Base-by-base conservation (phyloP, 2,113 vertebrate species). In the Chamaea fasciata region DNA sequence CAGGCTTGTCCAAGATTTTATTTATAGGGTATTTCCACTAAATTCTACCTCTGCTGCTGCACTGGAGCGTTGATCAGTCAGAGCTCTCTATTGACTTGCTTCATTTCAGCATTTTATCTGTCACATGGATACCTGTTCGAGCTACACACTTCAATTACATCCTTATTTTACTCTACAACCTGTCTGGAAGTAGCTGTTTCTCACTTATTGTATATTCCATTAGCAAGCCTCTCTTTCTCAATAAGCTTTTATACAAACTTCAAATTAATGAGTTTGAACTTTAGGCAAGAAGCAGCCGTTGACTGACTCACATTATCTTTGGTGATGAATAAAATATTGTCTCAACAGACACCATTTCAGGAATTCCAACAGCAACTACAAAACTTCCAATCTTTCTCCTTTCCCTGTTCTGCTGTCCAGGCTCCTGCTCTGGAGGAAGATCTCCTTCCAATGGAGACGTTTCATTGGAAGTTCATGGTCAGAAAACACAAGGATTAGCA, bases 231-330 rank as follows among this genome's bases (percentile, higher is more conserved):
- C 56, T 71, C 73, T 87, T 87, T 60, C 53, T 76, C 55, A 83
- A 77, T 90, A 74, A 83, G 73, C 64, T 93, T 87, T 92, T 78
- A 76, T 33, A 85, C 59, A 95, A 92, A 92, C 57, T 89, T 92
- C 65, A 87, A 85, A 92, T 94, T 89, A 94, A 84, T 16, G 28
- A 91, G 53, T 84, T 90, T 83, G 81, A 94, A 90, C 78, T 88
- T 85, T 13, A 65, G 70, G 75, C 33, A 85, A 87, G 75, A 42
- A 84, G 57, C 59, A 83, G 84, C 33, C 35, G 1, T 30, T 95
- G 75, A 69, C 55, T 77, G 70, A 90, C 35, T 92, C 70, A 46
- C 20, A n/a, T 70, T 74, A 62, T 56, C 70, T 20, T 41, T 11
- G 11, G 33, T 44, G 46, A 77, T 87, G 74, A 90, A 87, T 85